Percentiles rank a stretch among this genome's conserved stretches.
Evolutionary conservation across 2,113 vertebrate species (phyloP).

Genomic region (Ranitomeya imitator): DNA sequence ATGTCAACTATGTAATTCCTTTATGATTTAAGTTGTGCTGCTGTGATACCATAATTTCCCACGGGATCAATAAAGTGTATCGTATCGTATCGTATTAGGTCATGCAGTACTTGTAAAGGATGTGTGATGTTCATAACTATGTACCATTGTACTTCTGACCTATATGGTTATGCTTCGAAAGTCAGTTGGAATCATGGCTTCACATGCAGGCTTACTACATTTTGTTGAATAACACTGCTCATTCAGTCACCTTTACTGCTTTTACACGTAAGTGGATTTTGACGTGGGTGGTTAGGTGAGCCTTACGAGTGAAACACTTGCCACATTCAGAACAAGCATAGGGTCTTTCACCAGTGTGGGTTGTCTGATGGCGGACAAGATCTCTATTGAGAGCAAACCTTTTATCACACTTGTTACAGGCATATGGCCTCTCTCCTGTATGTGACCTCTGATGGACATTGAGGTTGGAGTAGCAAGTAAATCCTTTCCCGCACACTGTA

Average conservation of each 20-base stretch:
- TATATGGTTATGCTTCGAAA: background rate
- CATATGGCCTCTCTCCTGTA: conserved; percentile 45
- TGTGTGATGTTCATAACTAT: background rate
- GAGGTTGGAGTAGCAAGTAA: conserved; percentile 46
- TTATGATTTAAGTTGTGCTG: too few relatives aligned
- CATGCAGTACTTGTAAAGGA: background rate
- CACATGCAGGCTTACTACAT: background rate
- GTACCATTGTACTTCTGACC: background rate
- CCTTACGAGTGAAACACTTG: conserved; percentile 49
- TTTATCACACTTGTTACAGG: conserved; percentile 48
- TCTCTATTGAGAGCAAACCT: conserved; percentile 49
- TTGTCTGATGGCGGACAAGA: conserved; percentile 49
- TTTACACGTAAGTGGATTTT: conserved; percentile 44
- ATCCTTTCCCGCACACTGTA: conserved; percentile 52
- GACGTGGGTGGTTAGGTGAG: conserved; percentile 46
- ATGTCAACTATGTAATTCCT: too few relatives aligned
- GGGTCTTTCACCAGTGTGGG: conserved; percentile 50
- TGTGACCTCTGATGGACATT: conserved; percentile 50
- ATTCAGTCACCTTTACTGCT: background rate
- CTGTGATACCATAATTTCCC: too few relatives aligned
- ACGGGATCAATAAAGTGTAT: too few relatives aligned
- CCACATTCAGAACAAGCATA: conserved; percentile 50
- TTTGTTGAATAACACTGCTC: background rate
- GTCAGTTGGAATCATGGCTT: background rate
- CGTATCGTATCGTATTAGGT: too few relatives aligned